Percentiles rank a stretch among this genome's conserved stretches.
Conservation (phyloP, 1,140 invertebrate species). For the Drosophila rufa region DNA sequence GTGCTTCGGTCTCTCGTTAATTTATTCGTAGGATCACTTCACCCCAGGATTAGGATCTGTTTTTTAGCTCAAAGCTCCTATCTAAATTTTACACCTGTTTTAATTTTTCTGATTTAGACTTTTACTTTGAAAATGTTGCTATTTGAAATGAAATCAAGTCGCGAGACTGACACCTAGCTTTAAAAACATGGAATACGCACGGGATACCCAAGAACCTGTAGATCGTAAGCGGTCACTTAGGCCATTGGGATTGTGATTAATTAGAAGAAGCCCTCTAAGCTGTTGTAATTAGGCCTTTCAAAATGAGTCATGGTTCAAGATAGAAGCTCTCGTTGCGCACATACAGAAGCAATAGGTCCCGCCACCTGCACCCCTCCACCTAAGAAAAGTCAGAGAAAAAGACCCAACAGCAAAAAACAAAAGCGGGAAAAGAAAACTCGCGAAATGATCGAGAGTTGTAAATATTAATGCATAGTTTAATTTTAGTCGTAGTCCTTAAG, state of each 20-base stretch:
- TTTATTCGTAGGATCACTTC: constrained; percentile 45
- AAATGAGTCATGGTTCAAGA: constrained; percentile 18
- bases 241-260: constrained; percentile 41
- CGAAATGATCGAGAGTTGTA: constrained; percentile 46
- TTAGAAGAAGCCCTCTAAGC: constrained; percentile 11
- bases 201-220: constrained; percentile 32
- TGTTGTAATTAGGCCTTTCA: constrained; percentile 34
- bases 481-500: constrained; percentile 57
- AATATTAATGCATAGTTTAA: constrained; percentile 54
- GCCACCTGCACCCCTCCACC: background rate
- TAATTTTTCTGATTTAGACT: constrained; percentile 1
- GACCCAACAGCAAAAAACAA: constrained; percentile 5
- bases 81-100: constrained; percentile 11
- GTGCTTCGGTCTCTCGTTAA: constrained; percentile 46
- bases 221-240: constrained; percentile 25
- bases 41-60: constrained; percentile 29
- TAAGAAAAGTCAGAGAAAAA: background rate
- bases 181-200: constrained; percentile 41
- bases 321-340: constrained; percentile 4
- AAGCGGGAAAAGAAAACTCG: constrained; percentile 1
- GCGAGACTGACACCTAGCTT: constrained; percentile 59
- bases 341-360: background rate
- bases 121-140: constrained; percentile 47
- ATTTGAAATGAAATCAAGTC: constrained; percentile 45
- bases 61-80: constrained; percentile 37